These are phyloP conservation scores for Liopterus haemorrhoidalis DNA, from an alignment of 2,888 invertebrate species.

Conservation along the genomic window DNA sequence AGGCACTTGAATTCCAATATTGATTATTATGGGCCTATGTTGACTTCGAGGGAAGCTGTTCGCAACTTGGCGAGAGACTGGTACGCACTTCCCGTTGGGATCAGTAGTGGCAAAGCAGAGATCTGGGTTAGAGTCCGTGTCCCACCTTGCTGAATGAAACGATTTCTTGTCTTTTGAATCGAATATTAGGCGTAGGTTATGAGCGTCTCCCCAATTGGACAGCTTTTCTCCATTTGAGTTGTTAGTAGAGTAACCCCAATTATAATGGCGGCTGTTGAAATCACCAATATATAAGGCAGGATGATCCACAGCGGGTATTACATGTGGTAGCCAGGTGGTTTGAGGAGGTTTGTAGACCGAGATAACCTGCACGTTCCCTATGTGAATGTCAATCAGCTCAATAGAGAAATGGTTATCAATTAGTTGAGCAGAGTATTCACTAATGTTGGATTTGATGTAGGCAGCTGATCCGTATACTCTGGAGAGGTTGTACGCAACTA, in stretches of 20 bases:
- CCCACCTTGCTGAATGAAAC: background rate
- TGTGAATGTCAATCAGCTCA: too few species aligned
- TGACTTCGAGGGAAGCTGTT: background rate
- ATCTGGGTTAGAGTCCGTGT: background rate
- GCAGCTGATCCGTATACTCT: too few species aligned
- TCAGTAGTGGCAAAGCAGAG: background rate
- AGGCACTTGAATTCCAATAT: background rate
- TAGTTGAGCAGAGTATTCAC: too few species aligned
- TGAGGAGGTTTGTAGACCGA: too few species aligned
- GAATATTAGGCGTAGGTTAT: too few species aligned
- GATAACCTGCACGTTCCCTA: too few species aligned
- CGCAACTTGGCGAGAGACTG: background rate
- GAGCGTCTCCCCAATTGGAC: background rate
- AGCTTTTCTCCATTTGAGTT: conserved; percentile 3
- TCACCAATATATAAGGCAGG: too few species aligned
- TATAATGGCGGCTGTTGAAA: background rate
- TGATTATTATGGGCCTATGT: background rate
- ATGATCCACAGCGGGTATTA: too few species aligned
- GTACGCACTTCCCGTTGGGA: background rate
- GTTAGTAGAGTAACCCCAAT: background rate
- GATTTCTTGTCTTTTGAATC: background rate
- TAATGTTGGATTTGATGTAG: too few species aligned
- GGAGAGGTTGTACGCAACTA: too few species aligned
- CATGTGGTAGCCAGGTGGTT: too few species aligned
- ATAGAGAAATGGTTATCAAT: too few species aligned